Conservation (phyloP, 2,888 invertebrate species). For the Erannis defoliaria region DNA sequence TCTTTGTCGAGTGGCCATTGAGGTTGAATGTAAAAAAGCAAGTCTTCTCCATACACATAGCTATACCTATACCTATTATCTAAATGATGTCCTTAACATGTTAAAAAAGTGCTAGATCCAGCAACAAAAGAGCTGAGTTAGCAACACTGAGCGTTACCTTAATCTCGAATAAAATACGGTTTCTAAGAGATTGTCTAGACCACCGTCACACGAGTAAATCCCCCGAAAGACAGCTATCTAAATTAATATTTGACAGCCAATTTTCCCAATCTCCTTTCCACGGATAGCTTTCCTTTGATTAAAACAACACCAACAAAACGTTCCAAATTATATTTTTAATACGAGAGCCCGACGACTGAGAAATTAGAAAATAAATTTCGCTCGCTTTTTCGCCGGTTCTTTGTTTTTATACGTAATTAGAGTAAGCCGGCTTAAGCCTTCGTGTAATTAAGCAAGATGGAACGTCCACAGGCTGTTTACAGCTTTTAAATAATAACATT, state of each 20-base stretch:
- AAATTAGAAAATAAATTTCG: slow-evolving; percentile 79
- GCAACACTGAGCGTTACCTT: too few relatives aligned
- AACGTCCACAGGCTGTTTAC: slow-evolving; percentile 43
- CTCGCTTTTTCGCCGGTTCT: slow-evolving; percentile 69
- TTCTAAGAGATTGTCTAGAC: too few relatives aligned
- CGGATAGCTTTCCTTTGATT: slow-evolving; percentile 31
- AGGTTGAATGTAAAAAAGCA: too few relatives aligned
- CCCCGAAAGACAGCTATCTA: too few relatives aligned
- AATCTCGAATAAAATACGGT: too few relatives aligned
- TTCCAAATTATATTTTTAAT: slow-evolving; percentile 73
- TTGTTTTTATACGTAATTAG: slow-evolving; percentile 83
- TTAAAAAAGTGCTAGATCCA: too few relatives aligned
- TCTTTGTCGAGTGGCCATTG: too few relatives aligned
- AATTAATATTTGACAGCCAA: slow-evolving; percentile 6
- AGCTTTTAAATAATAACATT: slow-evolving; percentile 45
- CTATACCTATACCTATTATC: too few relatives aligned
- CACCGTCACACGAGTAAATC: neutral
- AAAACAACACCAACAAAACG: slow-evolving; percentile 52
- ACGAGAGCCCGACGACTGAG: slow-evolving; percentile 61
- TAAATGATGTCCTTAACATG: too few relatives aligned
- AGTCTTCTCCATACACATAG: too few relatives aligned
- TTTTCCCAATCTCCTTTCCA: slow-evolving; percentile 13
- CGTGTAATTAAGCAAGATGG: slow-evolving; percentile 80
- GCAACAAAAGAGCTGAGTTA: too few relatives aligned
- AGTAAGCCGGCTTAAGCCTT: slow-evolving; percentile 66